A percentile compares a stretch with the other conserved stretches of the same genome.
Conservation (phyloP, 2,797 vertebrate species). For the Vultur gryphus region DNA sequence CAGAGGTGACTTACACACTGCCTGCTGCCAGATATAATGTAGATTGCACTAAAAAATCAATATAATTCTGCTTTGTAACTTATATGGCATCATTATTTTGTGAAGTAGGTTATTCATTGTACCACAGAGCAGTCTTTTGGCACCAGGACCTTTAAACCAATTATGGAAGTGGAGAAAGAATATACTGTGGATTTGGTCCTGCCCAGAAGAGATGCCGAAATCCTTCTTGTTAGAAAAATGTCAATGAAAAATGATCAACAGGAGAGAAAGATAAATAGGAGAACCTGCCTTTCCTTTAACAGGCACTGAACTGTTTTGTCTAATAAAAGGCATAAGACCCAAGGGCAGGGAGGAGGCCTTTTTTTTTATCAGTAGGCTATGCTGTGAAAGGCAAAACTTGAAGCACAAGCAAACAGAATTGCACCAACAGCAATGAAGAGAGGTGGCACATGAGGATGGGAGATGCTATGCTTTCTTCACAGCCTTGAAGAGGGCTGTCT, state of each 20-base stretch:
- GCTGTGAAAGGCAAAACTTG: background rate
- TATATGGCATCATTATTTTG: conserved; percentile 1
- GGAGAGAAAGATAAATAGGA: background rate
- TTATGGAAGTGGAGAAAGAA: background rate
- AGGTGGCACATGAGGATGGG: background rate
- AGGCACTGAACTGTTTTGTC: background rate
- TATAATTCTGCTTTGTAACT: conserved; percentile 20
- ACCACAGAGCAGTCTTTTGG: background rate
- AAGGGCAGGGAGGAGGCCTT: background rate
- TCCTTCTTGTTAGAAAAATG: background rate
- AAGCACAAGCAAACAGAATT: background rate
- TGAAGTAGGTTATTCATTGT: background rate
- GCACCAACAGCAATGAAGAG: background rate
- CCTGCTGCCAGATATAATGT: background rate
- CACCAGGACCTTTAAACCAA: background rate
- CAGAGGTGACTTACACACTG: background rate
- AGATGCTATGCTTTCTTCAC: background rate
- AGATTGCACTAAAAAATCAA: background rate
- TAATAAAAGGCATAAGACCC: background rate
- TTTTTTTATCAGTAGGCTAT: background rate
- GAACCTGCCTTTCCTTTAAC: background rate
- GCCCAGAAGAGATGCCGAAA: background rate
- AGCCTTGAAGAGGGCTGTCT: background rate
- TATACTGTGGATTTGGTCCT: background rate
- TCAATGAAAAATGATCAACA: background rate